These are phyloP conservation scores for Hedychridium roseum DNA, from an alignment of 2,888 invertebrate genomes.

Conservation along the genomic window DNA sequence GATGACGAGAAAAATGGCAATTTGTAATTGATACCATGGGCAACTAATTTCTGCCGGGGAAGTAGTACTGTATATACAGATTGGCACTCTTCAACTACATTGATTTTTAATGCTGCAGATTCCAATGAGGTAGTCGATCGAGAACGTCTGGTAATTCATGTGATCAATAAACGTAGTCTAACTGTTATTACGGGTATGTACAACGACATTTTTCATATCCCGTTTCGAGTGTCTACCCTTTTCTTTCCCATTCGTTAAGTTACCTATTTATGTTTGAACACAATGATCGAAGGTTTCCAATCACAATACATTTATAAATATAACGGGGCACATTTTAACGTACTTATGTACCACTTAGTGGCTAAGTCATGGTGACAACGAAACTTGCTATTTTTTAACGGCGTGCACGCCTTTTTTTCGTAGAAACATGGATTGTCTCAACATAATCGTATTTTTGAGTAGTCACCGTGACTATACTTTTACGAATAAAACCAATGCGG, in stretches of 20 bases:
- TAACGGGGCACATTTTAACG: conserved; percentile 33
- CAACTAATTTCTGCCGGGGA: neutral
- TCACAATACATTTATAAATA: conserved; percentile 49
- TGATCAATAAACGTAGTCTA: too few relatives aligned
- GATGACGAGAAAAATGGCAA: too few relatives aligned
- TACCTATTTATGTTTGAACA: conserved; percentile 55
- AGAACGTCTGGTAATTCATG: conserved; percentile 24
- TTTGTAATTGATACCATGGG: too few relatives aligned
- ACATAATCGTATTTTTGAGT: too few relatives aligned
- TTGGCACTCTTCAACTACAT: conserved; percentile 34
- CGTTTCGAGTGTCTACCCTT: conserved; percentile 10
- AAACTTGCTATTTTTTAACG: conserved; percentile 16
- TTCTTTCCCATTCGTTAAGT: conserved; percentile 24
- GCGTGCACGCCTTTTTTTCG: too few relatives aligned
- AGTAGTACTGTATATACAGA: conserved; percentile 26
- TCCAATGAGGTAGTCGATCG: conserved; percentile 40
- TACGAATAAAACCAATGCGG: too few relatives aligned
- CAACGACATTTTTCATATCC: conserved; percentile 26
- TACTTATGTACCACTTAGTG: conserved; percentile 28
- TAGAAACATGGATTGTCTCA: too few relatives aligned
- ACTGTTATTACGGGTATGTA: conserved; percentile 36
- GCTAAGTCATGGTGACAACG: conserved; percentile 22
- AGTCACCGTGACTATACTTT: too few relatives aligned
- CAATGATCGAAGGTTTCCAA: conserved; percentile 52
- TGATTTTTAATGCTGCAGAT: conserved; percentile 11